Base-by-base conservation (phyloP, 2,113 vertebrate species). In the Mirounga angustirostris region DNA sequence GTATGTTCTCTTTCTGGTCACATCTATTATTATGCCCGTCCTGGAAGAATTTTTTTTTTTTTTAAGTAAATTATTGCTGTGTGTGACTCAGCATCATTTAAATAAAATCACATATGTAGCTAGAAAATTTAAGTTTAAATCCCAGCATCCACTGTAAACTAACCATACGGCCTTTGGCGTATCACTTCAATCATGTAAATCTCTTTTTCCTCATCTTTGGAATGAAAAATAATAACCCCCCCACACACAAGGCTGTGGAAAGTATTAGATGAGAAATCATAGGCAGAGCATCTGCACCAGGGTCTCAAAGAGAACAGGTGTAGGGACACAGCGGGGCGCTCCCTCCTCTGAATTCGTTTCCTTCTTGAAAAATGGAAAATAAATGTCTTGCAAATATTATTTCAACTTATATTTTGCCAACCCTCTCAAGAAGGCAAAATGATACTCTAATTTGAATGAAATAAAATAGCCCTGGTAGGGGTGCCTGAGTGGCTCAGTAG, bases 231-330 rank as follows among this genome's bases (percentile, higher is more conserved):
- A 30, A 3, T 5, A 24, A 19, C 4, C 26, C 30, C 6, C 22
- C 21, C 28, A 1, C 56, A 2, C 21, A 18, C 63, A 33, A 7
- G 2, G 26, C 50, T 33, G 10, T 40, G 46, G 2, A 5, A 69
- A 28, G 10, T 16, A 21, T 43, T 10, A 33, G 18, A 26, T 11
- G 6, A 36, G 12, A 16, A 63, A 15, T 26, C 26, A 7, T 2
- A 2, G 3, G 12, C 30, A 21, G 36, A 46, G 6, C 15, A 0
- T 2, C 43, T 5, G 28, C 52, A 4, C 46, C 12, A 1, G 30
- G 0, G 5, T 15, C 12, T 0, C 4, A n/a, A 11, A 5, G 26
- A 10, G 1, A 36, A 28, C 24, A 73, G 36, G 21, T 73, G 69
- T 5, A 1, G 18, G 43, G 76, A 40, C 36, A 59, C 9, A 24